These are phyloP conservation scores for Drepana arcuata DNA, from an alignment of 1,140 invertebrate species.

Conservation along the genomic window DNA sequence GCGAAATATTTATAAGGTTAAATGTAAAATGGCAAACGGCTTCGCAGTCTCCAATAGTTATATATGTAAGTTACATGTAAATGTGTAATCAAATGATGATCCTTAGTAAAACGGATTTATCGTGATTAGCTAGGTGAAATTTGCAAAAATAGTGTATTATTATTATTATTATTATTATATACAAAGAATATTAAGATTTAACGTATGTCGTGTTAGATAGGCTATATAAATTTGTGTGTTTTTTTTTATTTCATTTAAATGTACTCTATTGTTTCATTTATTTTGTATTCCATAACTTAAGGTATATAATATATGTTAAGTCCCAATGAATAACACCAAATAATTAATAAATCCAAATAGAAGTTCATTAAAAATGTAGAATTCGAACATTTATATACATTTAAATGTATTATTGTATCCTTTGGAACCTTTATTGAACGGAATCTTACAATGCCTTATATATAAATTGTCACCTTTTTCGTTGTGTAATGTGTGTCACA, in stretches of 20 bases:
- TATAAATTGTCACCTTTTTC: slow-evolving; percentile 1
- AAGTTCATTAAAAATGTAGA: slow-evolving; percentile 39
- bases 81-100: no score
- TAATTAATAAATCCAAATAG: slow-evolving; percentile 50
- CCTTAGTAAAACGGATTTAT: no score
- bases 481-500: no score
- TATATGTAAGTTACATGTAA: no score
- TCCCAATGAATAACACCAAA: slow-evolving; percentile 62
- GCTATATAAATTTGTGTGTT: slow-evolving; percentile 53
- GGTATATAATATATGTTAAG: slow-evolving; percentile 45
- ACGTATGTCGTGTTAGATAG: no score
- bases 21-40: slow-evolving; percentile 8
- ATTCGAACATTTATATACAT: slow-evolving; percentile 24
- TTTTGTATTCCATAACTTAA: slow-evolving; percentile 41
- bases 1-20: slow-evolving; percentile 4
- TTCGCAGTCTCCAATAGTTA: slow-evolving; percentile 11
- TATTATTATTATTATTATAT: slow-evolving; percentile 8
- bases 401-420: not conserved
- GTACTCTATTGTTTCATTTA: slow-evolving; percentile 24
- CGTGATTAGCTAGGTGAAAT: slow-evolving; percentile 16
- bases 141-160: slow-evolving; percentile 6
- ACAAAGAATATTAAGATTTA: no score
- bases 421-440: slow-evolving; percentile 4
- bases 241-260: slow-evolving; percentile 22
- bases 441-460: slow-evolving; percentile 10